Conservation (phyloP, 2,113 vertebrate species). For the Stigmatopora argus region DNA sequence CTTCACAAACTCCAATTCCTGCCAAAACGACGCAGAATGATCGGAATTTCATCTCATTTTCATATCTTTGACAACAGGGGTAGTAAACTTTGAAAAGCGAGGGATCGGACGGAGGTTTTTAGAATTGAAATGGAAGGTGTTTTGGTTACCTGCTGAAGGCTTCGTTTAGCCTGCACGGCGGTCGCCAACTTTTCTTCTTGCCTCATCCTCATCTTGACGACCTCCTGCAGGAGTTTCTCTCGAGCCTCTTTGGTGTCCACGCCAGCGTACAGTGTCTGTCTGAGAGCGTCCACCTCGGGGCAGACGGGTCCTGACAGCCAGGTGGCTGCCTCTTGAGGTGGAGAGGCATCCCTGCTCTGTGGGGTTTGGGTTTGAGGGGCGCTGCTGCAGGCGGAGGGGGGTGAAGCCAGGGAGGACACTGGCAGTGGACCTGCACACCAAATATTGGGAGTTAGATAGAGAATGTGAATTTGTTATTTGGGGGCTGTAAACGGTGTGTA, state of each 20-base stretch:
- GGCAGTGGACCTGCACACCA: slow-evolving; percentile 74
- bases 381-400: slow-evolving; percentile 43
- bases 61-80: neutral
- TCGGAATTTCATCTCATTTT: neutral
- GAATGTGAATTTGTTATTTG: neutral
- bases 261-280: slow-evolving; percentile 85
- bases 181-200: slow-evolving; percentile 90
- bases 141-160: slow-evolving; percentile 86
- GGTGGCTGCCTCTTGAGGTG: slow-evolving; percentile 33
- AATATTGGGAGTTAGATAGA: neutral
- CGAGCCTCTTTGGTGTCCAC: slow-evolving; percentile 88
- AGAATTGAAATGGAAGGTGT: too few species aligned
- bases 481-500: too few species aligned
- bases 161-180: slow-evolving; percentile 90
- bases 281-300: slow-evolving; percentile 84
- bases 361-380: slow-evolving; percentile 43
- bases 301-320: slow-evolving; percentile 62
- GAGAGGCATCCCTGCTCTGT: slow-evolving; percentile 37
- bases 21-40: neutral
- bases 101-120: too few species aligned
- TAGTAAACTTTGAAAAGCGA: too few species aligned
- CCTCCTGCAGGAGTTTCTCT: slow-evolving; percentile 93
- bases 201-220: slow-evolving; percentile 89
- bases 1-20: slow-evolving; percentile 93
- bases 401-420: slow-evolving; percentile 79